These are phyloP conservation scores for Abrostola triplasia DNA, from an alignment of 2,888 invertebrate genomes.

Conservation along the genomic window DNA sequence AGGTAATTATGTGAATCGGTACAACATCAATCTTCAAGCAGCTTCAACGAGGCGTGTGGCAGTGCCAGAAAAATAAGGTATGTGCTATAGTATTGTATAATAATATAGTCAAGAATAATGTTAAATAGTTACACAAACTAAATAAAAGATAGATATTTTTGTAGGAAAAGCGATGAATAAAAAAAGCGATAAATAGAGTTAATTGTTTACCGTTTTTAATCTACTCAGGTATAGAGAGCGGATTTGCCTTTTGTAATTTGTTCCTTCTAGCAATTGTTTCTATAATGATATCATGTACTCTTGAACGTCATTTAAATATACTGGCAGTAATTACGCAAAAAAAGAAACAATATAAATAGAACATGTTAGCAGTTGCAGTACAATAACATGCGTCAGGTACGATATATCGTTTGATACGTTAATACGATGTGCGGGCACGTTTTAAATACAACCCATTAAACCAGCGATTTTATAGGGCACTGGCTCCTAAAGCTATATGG, in stretches of 20 bases:
- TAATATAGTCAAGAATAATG: neutral
- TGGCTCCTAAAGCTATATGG: neutral
- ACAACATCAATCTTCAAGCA: neutral
- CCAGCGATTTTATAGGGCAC: conserved; percentile 1
- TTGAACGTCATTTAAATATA: no score
- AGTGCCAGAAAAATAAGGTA: neutral
- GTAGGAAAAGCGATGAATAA: neutral
- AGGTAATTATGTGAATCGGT: neutral
- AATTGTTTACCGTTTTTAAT: neutral
- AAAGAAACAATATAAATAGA: conserved; percentile 7
- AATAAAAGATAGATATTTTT: neutral
- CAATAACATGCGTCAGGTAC: conserved; percentile 23
- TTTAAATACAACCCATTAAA: conserved; percentile 15
- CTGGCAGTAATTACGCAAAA: no score
- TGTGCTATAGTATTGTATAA: neutral
- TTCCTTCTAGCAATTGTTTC: no score
- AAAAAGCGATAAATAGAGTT: no score
- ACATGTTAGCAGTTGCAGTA: conserved; percentile 8
- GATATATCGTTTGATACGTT: conserved; percentile 31
- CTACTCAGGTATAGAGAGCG: neutral
- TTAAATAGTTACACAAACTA: neutral
- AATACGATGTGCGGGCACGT: conserved; percentile 22
- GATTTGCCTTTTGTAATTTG: neutral
- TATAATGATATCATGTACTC: no score
- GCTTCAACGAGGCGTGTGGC: neutral